These are phyloP conservation scores for Oncorhynchus tshawytscha DNA, from an alignment of 2,113 vertebrate genomes.

Conservation along the genomic window DNA sequence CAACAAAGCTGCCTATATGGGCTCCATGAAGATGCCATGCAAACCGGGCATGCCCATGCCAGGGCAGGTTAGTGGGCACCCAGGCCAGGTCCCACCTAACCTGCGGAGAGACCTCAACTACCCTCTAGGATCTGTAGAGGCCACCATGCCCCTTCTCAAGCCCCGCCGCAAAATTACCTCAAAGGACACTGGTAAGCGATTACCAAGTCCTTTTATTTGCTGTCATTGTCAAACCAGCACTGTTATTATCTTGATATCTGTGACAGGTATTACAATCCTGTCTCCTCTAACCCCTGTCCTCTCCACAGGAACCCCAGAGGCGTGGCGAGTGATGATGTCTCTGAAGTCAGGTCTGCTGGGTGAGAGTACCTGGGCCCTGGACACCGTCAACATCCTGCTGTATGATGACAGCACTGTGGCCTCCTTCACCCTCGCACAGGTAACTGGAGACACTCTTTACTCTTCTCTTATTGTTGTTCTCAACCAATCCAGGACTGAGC, in stretches of 20 bases:
- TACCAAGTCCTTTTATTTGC: background rate
- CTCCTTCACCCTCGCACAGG: conserved; percentile 96
- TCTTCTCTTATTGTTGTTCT: conserved; percentile 31
- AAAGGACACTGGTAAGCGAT: conserved; percentile 91
- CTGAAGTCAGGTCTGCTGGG: conserved; percentile 96
- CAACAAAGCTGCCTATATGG: conserved; percentile 88
- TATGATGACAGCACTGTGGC: conserved; percentile 96
- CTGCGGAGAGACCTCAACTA: conserved; percentile 89
- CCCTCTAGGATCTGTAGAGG: conserved; percentile 90
- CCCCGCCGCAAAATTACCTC: conserved; percentile 92
- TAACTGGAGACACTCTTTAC: conserved; percentile 43
- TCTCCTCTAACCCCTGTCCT: background rate
- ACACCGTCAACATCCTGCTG: conserved; percentile 97
- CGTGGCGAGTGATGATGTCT: conserved; percentile 99
- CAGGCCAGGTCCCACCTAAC: conserved; percentile 76
- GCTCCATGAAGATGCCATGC: conserved; percentile 82
- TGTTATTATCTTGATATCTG: background rate
- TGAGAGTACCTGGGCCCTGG: conserved; percentile 97
- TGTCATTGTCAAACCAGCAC: background rate
- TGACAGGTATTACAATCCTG: background rate
- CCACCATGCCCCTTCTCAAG: conserved; percentile 87
- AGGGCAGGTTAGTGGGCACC: conserved; percentile 80
- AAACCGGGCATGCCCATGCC: conserved; percentile 86
- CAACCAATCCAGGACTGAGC: no score
- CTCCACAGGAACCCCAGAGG: conserved; percentile 89